Base-by-base conservation (phyloP, 1,140 invertebrate species). In the Ganaspis sp. region DNA sequence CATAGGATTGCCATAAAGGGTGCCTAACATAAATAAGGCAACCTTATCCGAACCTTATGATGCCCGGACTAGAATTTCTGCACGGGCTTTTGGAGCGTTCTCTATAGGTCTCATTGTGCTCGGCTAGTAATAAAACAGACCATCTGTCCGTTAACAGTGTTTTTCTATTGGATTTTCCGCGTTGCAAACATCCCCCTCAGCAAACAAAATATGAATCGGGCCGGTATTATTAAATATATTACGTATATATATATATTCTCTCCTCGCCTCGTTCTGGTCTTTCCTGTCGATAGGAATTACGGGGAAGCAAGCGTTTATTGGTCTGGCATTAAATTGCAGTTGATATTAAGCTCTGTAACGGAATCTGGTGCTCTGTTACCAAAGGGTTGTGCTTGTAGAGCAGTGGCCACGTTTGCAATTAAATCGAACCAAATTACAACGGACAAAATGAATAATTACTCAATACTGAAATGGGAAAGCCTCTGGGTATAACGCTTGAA, bases 101-200 rank as follows among this genome's bases (percentile, higher is more conserved):
- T 12, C 23, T 26, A n/a, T 29, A 64, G 58, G 58, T 26, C 26
- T 11, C 54, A 64, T 64, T 64, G 58, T 64, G n/a, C 21, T 64
- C 58, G 58, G 1, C 23, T 64, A 64, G 58, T 64, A 64, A 64
- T 64, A 64, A 64, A 64, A 64, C 58, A 64, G 58, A 64, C 58
- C 58, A 64, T 64, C 58, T 64, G 54, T 64, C 54, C 26, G 8
- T 64, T 64, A 64, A 64, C 58, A 64, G 23, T 29, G 15, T 64
- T 64, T 64, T 64, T 64, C 58, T 64, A 64, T 64, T 64, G 26
- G 58, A 64, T 64, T 64, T 64, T 64, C 58, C 26, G 26, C 58
- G 26, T 64, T 26, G 58, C 58, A 29, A 64, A n/a, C 58, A 64
- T 64, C 21, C 58, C 58, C 58, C 15, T 64, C 23, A n/a, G 58